phyloP scores from a whole-genome alignment of 1,140 invertebrate genomes.

The Diorhabda carinulata region DNA sequence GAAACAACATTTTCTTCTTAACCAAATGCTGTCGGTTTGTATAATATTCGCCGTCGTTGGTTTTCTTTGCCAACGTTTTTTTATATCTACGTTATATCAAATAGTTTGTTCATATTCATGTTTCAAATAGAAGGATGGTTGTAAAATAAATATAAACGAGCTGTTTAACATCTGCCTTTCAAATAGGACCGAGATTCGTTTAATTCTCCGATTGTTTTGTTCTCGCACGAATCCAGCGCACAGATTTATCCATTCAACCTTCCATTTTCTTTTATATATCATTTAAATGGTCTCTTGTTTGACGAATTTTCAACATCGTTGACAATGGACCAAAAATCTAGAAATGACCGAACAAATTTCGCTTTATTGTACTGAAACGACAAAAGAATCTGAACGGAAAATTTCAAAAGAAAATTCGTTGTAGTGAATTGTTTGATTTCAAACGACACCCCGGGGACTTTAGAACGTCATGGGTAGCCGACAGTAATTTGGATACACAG shows the following conservation, averaged over 20 bases:
- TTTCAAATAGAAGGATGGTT: too few relatives aligned
- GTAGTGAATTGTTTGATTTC: neutral
- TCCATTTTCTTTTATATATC: neutral
- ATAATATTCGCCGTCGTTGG: too few relatives aligned
- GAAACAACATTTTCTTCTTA: too few relatives aligned
- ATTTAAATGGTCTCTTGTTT: neutral
- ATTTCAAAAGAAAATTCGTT: constrained; percentile 1
- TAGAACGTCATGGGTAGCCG: neutral
- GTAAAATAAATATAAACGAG: too few relatives aligned
- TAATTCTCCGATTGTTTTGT: neutral
- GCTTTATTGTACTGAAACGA: neutral
- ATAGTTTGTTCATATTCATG: too few relatives aligned
- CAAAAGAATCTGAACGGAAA: neutral
- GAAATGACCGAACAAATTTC: constrained; percentile 2
- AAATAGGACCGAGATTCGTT: too few relatives aligned
- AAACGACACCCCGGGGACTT: neutral
- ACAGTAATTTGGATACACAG: neutral
- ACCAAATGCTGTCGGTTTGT: too few relatives aligned
- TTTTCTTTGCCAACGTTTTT: too few relatives aligned
- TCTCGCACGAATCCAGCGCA: neutral
- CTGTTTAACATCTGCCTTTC: too few relatives aligned
- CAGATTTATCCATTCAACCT: neutral
- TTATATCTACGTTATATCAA: too few relatives aligned
- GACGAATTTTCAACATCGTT: neutral
- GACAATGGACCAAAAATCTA: neutral